Evolutionary conservation across 1,140 invertebrate species (phyloP).

Genomic region (Drosophila setifemur): DNA sequence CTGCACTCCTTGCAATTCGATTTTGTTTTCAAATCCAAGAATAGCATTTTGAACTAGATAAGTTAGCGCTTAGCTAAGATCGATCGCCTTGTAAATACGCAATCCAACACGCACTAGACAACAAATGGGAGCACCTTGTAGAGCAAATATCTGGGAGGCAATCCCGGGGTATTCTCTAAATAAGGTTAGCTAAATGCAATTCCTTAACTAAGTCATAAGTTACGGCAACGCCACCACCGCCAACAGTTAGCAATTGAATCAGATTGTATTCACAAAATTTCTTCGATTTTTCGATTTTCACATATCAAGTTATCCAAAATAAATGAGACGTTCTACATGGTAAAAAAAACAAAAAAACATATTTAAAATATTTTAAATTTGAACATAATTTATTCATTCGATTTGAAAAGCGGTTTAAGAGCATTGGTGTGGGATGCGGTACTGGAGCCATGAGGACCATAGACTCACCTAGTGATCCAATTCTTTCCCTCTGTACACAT

Average conservation of each 20-base stretch:
- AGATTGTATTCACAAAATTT: conserved; percentile 28
- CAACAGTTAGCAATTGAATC: conserved; percentile 31
- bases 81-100: conserved; percentile 43
- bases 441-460: too few species aligned
- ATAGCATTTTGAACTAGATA: conserved; percentile 34
- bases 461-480: too few species aligned
- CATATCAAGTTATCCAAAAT: conserved; percentile 47
- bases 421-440: too few species aligned
- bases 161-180: conserved; percentile 20
- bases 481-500: too few species aligned
- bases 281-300: conserved; percentile 24
- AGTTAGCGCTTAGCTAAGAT: conserved; percentile 16
- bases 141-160: conserved; percentile 13
- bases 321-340: conserved; percentile 46
- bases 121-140: conserved; percentile 20
- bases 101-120: conserved; percentile 37
- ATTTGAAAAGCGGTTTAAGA: too few species aligned
- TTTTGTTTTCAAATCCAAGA: conserved; percentile 19
- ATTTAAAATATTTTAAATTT: too few species aligned
- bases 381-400: too few species aligned
- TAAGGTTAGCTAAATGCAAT: conserved; percentile 40
- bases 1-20: conserved; percentile 5
- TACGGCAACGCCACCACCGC: too few species aligned
- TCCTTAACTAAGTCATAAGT: conserved; percentile 43
- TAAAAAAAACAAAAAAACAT: too few species aligned